A percentile compares a stretch with the other conserved stretches of the same genome.
Conservation (phyloP, 2,888 invertebrate genomes). For the Atethmia centrago region DNA sequence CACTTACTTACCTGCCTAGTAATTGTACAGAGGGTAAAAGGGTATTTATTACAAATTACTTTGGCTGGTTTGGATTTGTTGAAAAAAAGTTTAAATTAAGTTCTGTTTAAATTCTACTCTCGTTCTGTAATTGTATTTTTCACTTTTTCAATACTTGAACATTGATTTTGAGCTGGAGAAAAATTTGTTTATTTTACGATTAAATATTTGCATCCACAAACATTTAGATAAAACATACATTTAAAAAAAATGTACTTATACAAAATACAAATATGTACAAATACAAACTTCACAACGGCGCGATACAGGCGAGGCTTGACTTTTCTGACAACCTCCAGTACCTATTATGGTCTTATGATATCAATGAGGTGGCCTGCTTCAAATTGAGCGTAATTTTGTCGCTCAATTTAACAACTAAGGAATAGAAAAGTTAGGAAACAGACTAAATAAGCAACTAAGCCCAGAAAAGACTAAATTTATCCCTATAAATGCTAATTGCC, state of each 20-base stretch:
- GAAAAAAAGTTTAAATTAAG: conserved; percentile 8
- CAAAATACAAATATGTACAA: neutral
- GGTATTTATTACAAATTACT: conserved; percentile 61
- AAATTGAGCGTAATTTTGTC: conserved; percentile 23
- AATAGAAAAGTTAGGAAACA: conserved; percentile 7
- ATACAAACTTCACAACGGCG: neutral
- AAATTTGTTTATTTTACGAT: neutral
- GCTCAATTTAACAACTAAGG: conserved; percentile 15
- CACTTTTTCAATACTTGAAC: neutral
- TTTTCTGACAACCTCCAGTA: neutral
- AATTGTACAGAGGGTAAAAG: conserved; percentile 46
- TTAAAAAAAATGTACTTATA: neutral
- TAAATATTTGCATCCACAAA: too few relatives aligned
- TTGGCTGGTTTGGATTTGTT: conserved; percentile 21
- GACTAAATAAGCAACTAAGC: conserved; percentile 26
- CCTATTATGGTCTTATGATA: neutral
- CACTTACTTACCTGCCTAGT: conserved; percentile 54
- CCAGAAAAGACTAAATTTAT: conserved; percentile 60
- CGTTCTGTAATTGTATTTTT: conserved; percentile 3
- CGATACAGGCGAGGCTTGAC: neutral
- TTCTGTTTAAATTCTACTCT: neutral
- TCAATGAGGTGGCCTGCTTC: neutral
- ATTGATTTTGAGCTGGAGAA: neutral
- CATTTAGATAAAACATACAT: too few relatives aligned
- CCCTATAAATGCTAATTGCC: conserved; percentile 78